phyloP scores from a whole-genome alignment of 2,888 invertebrate genomes.

The Dolichomitus sp. region DNA sequence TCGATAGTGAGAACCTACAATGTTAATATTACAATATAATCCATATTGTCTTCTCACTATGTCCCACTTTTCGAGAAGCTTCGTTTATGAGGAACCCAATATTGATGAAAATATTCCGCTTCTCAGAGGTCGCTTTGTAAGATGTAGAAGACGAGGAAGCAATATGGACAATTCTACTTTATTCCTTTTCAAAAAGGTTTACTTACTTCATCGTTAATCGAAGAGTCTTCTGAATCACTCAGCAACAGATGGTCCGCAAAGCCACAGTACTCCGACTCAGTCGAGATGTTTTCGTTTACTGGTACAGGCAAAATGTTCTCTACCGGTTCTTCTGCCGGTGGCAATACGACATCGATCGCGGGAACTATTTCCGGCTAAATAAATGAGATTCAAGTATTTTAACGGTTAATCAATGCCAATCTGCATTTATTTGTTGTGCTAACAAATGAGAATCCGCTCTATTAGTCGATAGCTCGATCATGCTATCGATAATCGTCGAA shows the following conservation, averaged over 20 bases:
- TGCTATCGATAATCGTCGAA: no score
- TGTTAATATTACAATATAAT: not conserved
- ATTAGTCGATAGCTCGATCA: no score
- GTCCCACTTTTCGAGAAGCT: not conserved
- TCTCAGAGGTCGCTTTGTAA: not conserved
- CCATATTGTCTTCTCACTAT: not conserved
- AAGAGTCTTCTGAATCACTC: not conserved
- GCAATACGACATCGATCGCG: not conserved
- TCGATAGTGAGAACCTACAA: not conserved
- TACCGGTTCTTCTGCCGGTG: not conserved
- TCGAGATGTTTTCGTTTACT: not conserved
- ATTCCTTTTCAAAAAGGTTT: not conserved
- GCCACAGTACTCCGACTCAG: not conserved
- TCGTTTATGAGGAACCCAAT: not conserved
- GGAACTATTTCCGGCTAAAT: not conserved
- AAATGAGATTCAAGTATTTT: not conserved
- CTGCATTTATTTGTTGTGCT: no score
- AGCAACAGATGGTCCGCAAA: not conserved
- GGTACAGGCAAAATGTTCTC: not conserved
- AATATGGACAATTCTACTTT: not conserved
- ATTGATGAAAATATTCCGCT: not conserved
- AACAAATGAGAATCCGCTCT: no score
- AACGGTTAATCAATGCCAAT: no score
- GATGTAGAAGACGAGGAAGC: not conserved
- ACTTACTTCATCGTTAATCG: slow-evolving; percentile 4